Conservation (phyloP, 1,140 invertebrate species). For the Trichonephila inaurata region DNA sequence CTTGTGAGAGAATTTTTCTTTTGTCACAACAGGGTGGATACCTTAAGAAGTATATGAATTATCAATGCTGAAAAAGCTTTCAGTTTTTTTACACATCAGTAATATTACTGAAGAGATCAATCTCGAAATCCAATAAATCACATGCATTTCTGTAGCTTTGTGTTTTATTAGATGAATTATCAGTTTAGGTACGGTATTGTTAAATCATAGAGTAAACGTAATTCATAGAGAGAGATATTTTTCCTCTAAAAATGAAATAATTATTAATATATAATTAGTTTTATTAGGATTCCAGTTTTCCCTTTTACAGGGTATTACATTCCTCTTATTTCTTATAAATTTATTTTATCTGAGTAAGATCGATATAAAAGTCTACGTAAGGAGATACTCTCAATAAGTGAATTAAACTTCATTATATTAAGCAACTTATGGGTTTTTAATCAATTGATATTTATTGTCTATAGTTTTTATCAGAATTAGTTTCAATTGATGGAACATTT, state of each 20-base stretch:
- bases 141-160: neutral
- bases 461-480: neutral
- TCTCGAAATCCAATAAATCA: conserved; percentile 44
- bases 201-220: neutral
- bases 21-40: conserved; percentile 37
- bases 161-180: neutral
- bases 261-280: neutral
- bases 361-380: neutral
- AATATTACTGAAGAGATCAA: conserved; percentile 18
- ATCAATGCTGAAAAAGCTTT: neutral
- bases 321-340: neutral
- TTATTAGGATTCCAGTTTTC: neutral
- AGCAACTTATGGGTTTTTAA: neutral
- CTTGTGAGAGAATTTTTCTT: neutral
- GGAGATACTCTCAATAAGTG: neutral
- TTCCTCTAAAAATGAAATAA: neutral
- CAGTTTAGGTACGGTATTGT: neutral
- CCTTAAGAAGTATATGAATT: conserved; percentile 44
- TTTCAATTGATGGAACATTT: too few species aligned
- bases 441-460: neutral
- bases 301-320: neutral
- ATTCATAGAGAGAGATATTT: neutral
- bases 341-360: neutral
- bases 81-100: conserved; percentile 40
- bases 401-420: neutral